Base-by-base conservation (phyloP, 2,113 vertebrate genomes). In the Craseonycteris thonglongyai region DNA sequence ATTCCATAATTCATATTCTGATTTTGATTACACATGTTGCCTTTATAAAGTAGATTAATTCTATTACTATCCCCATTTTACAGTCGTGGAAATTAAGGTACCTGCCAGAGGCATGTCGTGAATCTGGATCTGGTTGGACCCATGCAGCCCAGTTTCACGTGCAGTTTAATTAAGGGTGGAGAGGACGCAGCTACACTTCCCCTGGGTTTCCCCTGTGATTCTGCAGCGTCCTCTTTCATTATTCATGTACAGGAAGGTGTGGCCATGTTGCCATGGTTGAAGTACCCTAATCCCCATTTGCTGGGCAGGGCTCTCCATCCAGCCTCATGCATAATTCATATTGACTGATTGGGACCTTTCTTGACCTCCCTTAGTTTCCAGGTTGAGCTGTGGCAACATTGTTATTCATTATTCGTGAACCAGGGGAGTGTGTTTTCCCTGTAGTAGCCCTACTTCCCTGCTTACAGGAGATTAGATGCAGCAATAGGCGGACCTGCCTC, bases 341-440 rank as follows among this genome's bases (percentile, higher is more conserved):
- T 91, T 59, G 47, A 54, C 35, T 92, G 75, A 45, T 42, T 95
- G 88, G 84, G 56, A 40, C 78, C 58, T 94, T 95, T 92, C 47
- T 84, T 96, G 68, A 91, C 74, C 82, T 85, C 82, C 58, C 47
- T 65, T 74, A 79, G 65, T 93, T 93, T 96, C 90, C 87, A 88
- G 80, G 68, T 91, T 91, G 75, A 95, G 54, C 86, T 66, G 47
- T 68, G 5, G 63, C 63, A 49, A 54, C 38, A 51, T 35, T 18
- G 2, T 1, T 0, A 85, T 94, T 93, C 24, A 96, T 94, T 93
- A 97, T 91, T 97, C 71, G 96, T 94, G 38, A 91, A 47, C 38
- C 5, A 12, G 68, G 54, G n/a, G 33, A 95, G 59, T 35, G 56
- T 56, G 9, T 89, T 93, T 83, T 84, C 54, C 75, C 58, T 81